Evolutionary conservation across 2,797 vertebrate species (phyloP).

Genomic region (Acridotheres tristis): DNA sequence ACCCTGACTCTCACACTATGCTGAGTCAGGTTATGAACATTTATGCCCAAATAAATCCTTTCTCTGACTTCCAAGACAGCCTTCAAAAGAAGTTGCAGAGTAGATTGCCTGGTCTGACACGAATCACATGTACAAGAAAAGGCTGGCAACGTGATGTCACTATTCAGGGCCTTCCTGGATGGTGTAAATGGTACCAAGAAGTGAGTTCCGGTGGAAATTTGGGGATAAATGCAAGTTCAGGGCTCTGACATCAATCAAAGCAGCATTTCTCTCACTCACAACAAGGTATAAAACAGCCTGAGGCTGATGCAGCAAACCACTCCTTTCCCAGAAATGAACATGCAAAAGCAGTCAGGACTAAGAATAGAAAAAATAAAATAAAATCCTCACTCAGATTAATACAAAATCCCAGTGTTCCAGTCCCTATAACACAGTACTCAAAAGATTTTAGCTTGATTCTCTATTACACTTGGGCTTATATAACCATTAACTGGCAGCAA

Average conservation of each 20-base stretch:
- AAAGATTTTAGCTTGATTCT: slow-evolving; percentile 23
- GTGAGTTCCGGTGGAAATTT: not conserved
- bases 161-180: not conserved
- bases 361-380: not conserved
- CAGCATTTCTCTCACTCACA: not conserved
- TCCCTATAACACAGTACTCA: not conserved
- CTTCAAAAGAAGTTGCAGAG: not conserved
- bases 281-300: not conserved
- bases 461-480: slow-evolving; percentile 8
- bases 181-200: fast-evolving
- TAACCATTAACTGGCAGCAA: slow-evolving; percentile 37
- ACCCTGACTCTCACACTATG: fast-evolving
- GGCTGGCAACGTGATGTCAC: fast-evolving
- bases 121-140: fast-evolving
- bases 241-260: not conserved
- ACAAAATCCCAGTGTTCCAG: slow-evolving; percentile 22
- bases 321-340: not conserved
- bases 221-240: not conserved
- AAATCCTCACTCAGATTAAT: slow-evolving; percentile 9
- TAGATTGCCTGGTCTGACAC: not conserved
- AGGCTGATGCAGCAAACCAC: not conserved
- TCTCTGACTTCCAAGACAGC: not conserved
- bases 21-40: not conserved
- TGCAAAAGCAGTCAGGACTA: not conserved
- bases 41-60: not conserved